These are phyloP conservation scores for Ichneumoninae sp. DNA, from an alignment of 2,888 invertebrate genomes.

Conservation along the genomic window DNA sequence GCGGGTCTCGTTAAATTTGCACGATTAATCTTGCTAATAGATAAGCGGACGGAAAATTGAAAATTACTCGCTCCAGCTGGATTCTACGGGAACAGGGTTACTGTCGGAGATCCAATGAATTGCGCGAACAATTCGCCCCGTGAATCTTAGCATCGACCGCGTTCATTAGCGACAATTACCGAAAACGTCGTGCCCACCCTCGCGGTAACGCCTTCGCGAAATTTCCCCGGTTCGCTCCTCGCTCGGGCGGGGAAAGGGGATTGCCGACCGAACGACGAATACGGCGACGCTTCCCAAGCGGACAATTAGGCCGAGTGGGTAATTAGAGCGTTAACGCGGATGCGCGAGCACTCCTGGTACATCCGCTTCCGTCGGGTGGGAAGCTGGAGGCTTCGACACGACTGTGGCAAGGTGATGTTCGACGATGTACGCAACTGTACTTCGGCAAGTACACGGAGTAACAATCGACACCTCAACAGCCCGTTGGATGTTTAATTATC, in stretches of 20 bases:
- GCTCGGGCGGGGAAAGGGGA: conserved; percentile 21
- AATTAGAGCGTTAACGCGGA: conserved; percentile 76
- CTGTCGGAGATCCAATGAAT: conserved; percentile 53
- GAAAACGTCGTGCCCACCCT: conserved; percentile 55
- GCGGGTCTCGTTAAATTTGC: conserved; percentile 6
- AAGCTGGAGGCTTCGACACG: conserved; percentile 20
- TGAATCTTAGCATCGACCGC: conserved; percentile 54
- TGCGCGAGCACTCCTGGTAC: conserved; percentile 50
- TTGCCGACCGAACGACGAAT: conserved; percentile 49
- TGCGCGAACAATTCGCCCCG: conserved; percentile 46
- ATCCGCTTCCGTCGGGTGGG: conserved; percentile 21
- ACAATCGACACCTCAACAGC: neutral
- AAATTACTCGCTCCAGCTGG: neutral
- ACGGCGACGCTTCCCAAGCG: conserved; percentile 63
- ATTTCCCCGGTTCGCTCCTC: conserved; percentile 44
- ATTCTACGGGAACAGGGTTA: conserved; percentile 30
- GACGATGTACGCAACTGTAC: conserved; percentile 5
- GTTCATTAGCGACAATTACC: conserved; percentile 67
- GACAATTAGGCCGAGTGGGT: conserved; percentile 76
- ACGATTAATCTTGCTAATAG: neutral
- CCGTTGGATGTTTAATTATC: conserved; percentile 17
- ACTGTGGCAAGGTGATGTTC: neutral
- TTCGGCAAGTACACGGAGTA: conserved; percentile 11
- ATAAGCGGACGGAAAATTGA: conserved; percentile 17
- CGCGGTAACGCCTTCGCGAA: conserved; percentile 29